Evolutionary conservation across 2,113 vertebrate species (phyloP).

Genomic region (Dromiciops gliroides): DNA sequence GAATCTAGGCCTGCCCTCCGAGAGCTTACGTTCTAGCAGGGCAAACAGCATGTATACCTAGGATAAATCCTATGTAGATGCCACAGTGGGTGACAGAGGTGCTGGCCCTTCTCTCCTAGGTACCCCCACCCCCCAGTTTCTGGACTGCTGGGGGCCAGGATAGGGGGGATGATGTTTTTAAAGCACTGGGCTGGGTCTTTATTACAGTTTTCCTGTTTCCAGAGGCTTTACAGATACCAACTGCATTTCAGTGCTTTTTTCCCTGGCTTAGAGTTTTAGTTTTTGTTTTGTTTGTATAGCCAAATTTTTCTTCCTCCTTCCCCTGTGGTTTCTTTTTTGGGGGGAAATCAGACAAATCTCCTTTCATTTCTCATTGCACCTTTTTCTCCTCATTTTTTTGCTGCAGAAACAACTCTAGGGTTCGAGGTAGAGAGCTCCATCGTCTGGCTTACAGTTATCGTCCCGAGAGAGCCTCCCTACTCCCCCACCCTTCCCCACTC

Average conservation of each 20-base stretch:
- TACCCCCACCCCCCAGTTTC: not conserved
- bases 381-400: not conserved
- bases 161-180: not conserved
- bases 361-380: not conserved
- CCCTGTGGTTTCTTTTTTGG: not conserved
- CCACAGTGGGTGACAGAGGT: too few relatives aligned
- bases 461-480: not conserved
- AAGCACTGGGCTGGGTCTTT: not conserved
- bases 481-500: too few relatives aligned
- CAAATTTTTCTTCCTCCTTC: not conserved
- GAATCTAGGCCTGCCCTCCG: not conserved
- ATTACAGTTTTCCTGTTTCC: not conserved
- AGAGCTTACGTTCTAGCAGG: not conserved
- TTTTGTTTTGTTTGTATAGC: not conserved
- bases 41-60: not conserved
- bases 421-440: not conserved
- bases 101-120: too few relatives aligned
- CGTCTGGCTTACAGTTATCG: not conserved
- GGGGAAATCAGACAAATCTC: not conserved
- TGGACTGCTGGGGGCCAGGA: not conserved
- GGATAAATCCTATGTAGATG: not conserved
- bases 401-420: not conserved
- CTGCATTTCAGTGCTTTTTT: not conserved
- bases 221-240: not conserved
- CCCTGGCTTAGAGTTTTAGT: not conserved